Evolutionary conservation across 2,888 invertebrate genomes (phyloP), one percentile per base, ranked within the genome.

Genomic region (Campoletis raptor): DNA sequence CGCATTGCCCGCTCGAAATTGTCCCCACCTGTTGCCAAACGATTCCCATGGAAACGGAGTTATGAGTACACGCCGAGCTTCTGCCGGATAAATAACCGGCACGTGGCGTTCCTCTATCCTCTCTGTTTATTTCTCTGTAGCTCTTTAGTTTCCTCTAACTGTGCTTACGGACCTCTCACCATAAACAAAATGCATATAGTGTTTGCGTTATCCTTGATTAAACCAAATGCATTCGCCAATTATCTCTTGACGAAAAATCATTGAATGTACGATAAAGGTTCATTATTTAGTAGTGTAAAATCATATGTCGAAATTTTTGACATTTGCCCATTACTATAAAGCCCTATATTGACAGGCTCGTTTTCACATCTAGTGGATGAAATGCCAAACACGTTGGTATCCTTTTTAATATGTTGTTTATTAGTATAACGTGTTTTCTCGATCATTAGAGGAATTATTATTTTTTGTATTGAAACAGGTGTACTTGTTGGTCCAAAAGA

Each of bases 11-110:
- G 91, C 90, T 70, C 91, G 90, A 93, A 93, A 93, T 93, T 91
- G 92, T 91, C 92, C 91, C 93, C 94, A 94, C 94, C 94, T 94
- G 94, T 94, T 94, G 94, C 93, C 93, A 93, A 92, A 93, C 93
- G 91, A 93, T 94, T 93, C 91, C 93, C 92, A 91, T 92, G 93
- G 93, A 93, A 93, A 93, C 92, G 88, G 93, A 93, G 90, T 94
- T 94, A 92, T 90, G 91, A 87, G 82, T 45, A 84, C 82, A 48
- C 36, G 70, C 48, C 57, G 85, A 40, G 77, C 77, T 83, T 89
- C 85, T 85, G 82, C 76, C 82, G 84, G 82, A 89, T 84, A 89
- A 87, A 88, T 89, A 86, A 88, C 85, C 82, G 76, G 61, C 83
- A 85, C 86, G 86, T 73, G 86, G 85, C 76, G 76, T 79, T 70